Evolutionary conservation across 2,797 vertebrate species (phyloP), one percentile per base, ranked within the genome.

Genomic region (Alauda arvensis): DNA sequence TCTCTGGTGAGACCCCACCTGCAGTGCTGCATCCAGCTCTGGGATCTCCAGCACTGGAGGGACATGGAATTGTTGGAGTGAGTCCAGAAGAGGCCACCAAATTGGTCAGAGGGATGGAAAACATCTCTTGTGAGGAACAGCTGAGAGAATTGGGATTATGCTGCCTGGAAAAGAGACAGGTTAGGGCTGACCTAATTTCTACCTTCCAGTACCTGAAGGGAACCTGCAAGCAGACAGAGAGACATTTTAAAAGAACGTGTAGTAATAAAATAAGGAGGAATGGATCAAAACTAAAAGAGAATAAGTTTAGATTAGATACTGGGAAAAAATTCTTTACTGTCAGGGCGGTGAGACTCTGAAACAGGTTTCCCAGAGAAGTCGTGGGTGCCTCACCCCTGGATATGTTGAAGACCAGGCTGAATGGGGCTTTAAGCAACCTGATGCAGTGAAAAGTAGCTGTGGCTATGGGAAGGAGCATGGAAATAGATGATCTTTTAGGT

Each of bases 41-140:
- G 56, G 7, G 12, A 6, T 19, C 3, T 12, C 23, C 42, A 68
- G 48, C 18, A 26, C 3, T 39, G 24, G 17, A 51, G 5, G 4
- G n/a, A 55, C 12, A 31, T 3, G 0, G 10, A 46, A 0, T 1
- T 51, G 6, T 2, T 31, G 28, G 33, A 69, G 2, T 0, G 1
- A 46, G 21, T 24, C 7, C 53, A 31, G 33, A 78, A 1, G 40
- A 53, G 29, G 53, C 2, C 40, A 33, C 2, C 5, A 68, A 21
- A 14, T 6, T 39, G 24, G 3, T 33, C 33, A 56, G 20, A 81
- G 20, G 12, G 10, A 9, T 62, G 29, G 7, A 31, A 25, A 16
- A 21, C 10, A 2, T 62, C 14, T 61, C 11, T 19, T 26, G 5
- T 33, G 10, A 62, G 10, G 4, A 69, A 39, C 51, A 2, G 10